phyloP scores from a whole-genome alignment of 92 coral and sea anemone genomes.

The Heliopora coerulea region DNA sequence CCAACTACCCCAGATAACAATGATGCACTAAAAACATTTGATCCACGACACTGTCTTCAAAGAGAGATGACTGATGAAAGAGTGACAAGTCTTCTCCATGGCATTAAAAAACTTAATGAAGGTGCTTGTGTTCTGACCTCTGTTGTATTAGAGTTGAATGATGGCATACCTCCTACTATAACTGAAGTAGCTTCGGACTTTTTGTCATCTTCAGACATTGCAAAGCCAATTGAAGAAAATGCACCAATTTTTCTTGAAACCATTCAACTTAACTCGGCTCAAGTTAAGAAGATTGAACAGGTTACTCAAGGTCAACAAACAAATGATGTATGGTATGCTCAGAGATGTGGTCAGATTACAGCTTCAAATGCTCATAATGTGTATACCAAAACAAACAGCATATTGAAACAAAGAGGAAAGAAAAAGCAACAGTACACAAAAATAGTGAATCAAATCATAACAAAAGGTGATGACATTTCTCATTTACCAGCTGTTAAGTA shows the following conservation, averaged over 20 bases:
- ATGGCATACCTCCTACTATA: conserved; percentile 46
- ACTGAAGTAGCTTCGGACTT: conserved; percentile 42
- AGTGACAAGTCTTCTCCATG: conserved; percentile 38
- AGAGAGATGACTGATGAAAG: conserved; percentile 36
- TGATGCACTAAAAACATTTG: conserved; percentile 25
- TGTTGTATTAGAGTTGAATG: conserved; percentile 38
- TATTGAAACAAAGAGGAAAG: conserved; percentile 31
- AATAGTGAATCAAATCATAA: conserved; percentile 33
- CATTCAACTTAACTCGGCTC: conserved; percentile 24
- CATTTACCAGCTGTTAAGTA: conserved; percentile 36
- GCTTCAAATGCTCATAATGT: conserved; percentile 39
- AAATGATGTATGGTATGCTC: conserved; percentile 38
- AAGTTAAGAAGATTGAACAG: conserved; percentile 6
- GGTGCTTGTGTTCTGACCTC: conserved; percentile 52
- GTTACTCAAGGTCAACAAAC: conserved; percentile 42
- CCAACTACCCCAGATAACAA: not conserved
- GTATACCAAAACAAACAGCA: conserved; percentile 33
- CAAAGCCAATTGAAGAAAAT: conserved; percentile 15
- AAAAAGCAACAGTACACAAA: conserved; percentile 33
- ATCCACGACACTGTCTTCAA: conserved; percentile 37
- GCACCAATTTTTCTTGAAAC: conserved; percentile 34
- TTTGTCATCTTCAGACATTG: conserved; percentile 36
- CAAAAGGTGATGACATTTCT: conserved; percentile 26
- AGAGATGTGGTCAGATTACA: conserved; percentile 39
- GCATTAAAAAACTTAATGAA: conserved; percentile 40